These are phyloP conservation scores for Protosalanx chinensis DNA, from an alignment of 2,797 vertebrate genomes.

Conservation along the genomic window DNA sequence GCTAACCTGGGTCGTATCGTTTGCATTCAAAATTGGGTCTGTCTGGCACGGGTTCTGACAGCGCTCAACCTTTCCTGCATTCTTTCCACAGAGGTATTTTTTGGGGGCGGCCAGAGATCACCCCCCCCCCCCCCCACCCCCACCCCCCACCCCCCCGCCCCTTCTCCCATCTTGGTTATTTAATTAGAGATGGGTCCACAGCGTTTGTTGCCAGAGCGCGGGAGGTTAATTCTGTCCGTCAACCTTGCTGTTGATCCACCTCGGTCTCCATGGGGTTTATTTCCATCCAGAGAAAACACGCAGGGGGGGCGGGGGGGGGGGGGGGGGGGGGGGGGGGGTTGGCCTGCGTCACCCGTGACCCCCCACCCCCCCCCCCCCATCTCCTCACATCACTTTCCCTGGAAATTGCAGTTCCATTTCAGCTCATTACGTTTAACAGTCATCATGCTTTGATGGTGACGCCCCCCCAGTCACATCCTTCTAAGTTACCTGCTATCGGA, in stretches of 20 bases:
- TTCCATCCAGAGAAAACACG: constrained; percentile 17
- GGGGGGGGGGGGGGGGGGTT: neutral
- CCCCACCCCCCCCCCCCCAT: too few relatives aligned
- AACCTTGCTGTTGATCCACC: constrained; percentile 37
- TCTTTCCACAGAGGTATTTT: constrained; percentile 7
- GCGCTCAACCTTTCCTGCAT: constrained; percentile 12
- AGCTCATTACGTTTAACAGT: neutral
- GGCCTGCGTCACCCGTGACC: neutral
- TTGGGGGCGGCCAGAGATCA: constrained; percentile 7
- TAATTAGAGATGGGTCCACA: constrained; percentile 38
- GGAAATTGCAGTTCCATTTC: neutral
- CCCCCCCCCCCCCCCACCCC: too few relatives aligned
- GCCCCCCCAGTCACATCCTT: neutral
- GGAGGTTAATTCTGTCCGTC: constrained; percentile 44
- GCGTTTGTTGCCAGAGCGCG: constrained; percentile 43
- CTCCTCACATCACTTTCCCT: neutral
- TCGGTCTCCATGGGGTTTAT: constrained; percentile 27
- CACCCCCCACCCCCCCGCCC: too few relatives aligned
- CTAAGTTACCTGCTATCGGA: neutral
- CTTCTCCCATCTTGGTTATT: constrained; percentile 19
- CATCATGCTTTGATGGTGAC: neutral
- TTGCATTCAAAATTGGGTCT: neutral
- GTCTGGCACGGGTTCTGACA: neutral
- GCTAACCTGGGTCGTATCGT: constrained; percentile 29
- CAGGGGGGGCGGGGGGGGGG: neutral